phyloP scores from a whole-genome alignment of 2,888 invertebrate species.

The Onthophagus sagittarius region DNA sequence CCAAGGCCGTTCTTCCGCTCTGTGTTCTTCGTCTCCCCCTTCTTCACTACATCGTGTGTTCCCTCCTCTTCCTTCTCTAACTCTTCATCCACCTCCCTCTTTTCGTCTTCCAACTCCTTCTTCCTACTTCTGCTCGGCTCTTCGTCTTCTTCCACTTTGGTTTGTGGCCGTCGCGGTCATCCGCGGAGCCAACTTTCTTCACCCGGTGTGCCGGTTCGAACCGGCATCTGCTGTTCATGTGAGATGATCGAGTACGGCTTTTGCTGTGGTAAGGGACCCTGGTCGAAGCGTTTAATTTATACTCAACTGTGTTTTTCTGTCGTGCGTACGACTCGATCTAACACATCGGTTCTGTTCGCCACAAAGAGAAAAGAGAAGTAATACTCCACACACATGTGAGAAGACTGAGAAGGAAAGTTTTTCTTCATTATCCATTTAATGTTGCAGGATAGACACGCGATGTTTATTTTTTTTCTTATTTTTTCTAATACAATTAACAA shows the following conservation, averaged over 20 bases:
- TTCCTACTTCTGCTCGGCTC: not conserved
- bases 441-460: not conserved
- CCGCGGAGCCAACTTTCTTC: not conserved
- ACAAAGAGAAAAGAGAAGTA: not conserved
- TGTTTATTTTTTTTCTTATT: not conserved
- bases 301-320: not conserved
- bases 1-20: slow-evolving; percentile 29
- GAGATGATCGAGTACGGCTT: not conserved
- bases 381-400: not conserved
- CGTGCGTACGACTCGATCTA: not conserved
- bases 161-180: not conserved
- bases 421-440: not conserved
- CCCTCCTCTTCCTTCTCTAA: not conserved
- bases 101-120: not conserved
- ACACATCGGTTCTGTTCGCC: not conserved
- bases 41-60: not conserved
- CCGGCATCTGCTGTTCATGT: not conserved
- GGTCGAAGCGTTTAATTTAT: not conserved
- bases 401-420: not conserved
- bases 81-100: not conserved
- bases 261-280: not conserved
- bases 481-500: not conserved
- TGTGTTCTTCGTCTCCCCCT: not conserved
- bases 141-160: not conserved
- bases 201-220: not conserved